These are phyloP conservation scores for Bos taurus DNA, from an alignment of 2,113 vertebrate species.

Conservation along the genomic window DNA sequence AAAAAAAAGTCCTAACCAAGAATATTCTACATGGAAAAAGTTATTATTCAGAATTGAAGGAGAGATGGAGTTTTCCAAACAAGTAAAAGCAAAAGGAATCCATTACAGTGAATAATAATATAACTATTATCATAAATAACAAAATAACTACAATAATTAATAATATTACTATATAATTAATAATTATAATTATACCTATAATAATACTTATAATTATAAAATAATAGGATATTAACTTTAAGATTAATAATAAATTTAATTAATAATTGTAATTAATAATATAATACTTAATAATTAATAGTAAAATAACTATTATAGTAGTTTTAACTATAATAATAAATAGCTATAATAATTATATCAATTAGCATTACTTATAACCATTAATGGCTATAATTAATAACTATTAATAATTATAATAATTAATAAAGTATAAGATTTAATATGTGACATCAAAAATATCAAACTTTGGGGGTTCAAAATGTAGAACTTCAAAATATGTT, in stretches of 20 bases:
- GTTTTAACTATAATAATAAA: no score
- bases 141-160: neutral
- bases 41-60: neutral
- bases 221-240: no score
- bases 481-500: neutral
- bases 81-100: neutral
- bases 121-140: neutral
- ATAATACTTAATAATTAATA: no score
- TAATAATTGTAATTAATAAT: no score
- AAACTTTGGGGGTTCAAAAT: neutral
- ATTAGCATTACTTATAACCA: no score
- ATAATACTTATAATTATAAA: no score
- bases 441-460: neutral
- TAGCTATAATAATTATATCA: no score
- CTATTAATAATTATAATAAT: neutral
- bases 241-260: no score
- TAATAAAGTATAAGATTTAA: neutral
- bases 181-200: no score
- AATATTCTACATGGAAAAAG: neutral
- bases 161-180: no score
- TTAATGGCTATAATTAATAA: no score
- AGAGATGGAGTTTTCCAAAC: neutral
- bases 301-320: no score
- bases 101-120: neutral
- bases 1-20: neutral